Evolutionary conservation across 2,113 vertebrate species (phyloP).

Genomic region (Rostratula benghalensis): DNA sequence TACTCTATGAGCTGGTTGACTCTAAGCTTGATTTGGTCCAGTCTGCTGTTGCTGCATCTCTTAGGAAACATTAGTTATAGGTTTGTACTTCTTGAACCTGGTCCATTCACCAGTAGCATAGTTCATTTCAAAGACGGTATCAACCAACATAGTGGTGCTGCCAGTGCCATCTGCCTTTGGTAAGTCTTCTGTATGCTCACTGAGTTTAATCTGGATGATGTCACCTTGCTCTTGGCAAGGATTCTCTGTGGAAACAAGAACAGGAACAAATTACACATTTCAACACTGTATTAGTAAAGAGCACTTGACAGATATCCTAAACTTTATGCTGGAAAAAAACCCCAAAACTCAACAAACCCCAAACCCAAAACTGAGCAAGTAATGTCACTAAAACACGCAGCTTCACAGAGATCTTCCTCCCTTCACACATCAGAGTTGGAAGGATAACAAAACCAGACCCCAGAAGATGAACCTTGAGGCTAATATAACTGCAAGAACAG

Average conservation of each 20-base stretch:
- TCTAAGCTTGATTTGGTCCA: conserved; percentile 46
- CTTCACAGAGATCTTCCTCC: background rate
- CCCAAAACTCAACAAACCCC: background rate
- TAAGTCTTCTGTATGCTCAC: conserved; percentile 94
- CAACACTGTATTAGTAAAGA: background rate
- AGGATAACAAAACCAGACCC: background rate
- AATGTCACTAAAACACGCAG: background rate
- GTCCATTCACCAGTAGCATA: conserved; percentile 99
- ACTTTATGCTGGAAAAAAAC: background rate
- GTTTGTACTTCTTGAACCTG: conserved; percentile 99
- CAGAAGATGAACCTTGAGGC: background rate
- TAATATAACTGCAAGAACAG: background rate
- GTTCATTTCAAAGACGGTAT: conserved; percentile 99
- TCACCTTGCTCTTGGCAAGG: conserved; percentile 98
- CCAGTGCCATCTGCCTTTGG: conserved; percentile 95
- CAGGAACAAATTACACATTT: background rate
- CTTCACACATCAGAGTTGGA: background rate
- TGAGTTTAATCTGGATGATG: conserved; percentile 99
- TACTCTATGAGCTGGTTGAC: conserved; percentile 40
- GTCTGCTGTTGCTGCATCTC: conserved; percentile 1
- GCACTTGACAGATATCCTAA: background rate
- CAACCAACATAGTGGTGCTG: conserved; percentile 98
- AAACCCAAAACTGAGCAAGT: background rate
- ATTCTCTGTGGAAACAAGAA: conserved; percentile 85
- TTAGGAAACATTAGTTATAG: conserved; percentile 94